These are phyloP conservation scores for Cervus canadensis DNA, from an alignment of 2,113 vertebrate species.

Conservation along the genomic window DNA sequence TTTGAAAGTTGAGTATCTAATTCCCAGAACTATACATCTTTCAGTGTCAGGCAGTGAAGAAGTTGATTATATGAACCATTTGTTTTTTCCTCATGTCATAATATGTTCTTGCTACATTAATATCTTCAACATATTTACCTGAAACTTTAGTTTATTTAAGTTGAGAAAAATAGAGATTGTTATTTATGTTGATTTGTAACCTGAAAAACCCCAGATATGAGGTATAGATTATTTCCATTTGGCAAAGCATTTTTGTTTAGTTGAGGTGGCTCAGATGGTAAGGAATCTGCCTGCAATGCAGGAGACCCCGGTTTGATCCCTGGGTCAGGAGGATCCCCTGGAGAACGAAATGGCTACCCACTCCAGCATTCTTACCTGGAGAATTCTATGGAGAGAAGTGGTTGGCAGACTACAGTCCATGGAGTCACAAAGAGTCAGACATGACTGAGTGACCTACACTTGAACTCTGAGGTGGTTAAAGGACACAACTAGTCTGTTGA, in stretches of 20 bases:
- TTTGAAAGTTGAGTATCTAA: not conserved
- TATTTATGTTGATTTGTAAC: not conserved
- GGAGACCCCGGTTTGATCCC: not conserved
- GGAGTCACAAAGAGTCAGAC: not conserved
- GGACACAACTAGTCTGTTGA: not conserved
- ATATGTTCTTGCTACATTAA: not conserved
- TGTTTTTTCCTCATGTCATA: not conserved
- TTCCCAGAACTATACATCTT: not conserved
- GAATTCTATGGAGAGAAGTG: not conserved
- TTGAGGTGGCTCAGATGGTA: not conserved
- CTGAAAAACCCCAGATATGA: not conserved
- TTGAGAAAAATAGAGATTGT: not conserved
- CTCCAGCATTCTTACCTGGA: not conserved
- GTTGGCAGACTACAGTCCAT: not conserved
- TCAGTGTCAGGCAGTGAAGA: not conserved
- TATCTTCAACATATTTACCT: not conserved
- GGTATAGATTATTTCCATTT: not conserved
- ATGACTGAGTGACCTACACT: not conserved
- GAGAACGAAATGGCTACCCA: not conserved
- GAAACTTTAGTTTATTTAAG: not conserved
- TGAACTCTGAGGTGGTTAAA: not conserved
- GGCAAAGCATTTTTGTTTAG: not conserved
- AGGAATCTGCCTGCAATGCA: not conserved
- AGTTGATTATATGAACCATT: not conserved
- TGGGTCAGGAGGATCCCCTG: not conserved